Evolutionary conservation across 2,888 invertebrate genomes (phyloP).

Genomic region (Pseudococcus viburni): DNA sequence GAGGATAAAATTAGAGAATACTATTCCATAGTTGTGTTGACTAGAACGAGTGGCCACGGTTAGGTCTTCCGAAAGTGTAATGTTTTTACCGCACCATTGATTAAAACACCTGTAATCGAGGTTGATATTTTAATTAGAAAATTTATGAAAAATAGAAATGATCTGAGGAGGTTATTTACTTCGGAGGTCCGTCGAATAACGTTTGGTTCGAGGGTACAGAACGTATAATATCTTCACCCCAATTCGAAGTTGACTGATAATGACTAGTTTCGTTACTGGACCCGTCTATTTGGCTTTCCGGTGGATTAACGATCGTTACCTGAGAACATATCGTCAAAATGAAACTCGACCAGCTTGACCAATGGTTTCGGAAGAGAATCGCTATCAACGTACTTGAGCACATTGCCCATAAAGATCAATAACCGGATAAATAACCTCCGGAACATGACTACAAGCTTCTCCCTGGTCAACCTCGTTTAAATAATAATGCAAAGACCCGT

Average conservation of each 20-base stretch:
- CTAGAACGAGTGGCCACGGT: conserved; percentile 77
- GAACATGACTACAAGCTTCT: conserved; percentile 84
- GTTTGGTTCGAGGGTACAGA: conserved; percentile 41
- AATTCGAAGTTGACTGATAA: conserved; percentile 62
- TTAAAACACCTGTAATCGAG: conserved; percentile 40
- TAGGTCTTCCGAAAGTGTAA: conserved; percentile 79
- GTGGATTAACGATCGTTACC: conserved; percentile 69
- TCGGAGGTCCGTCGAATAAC: conserved; percentile 37
- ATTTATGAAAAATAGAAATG: not conserved
- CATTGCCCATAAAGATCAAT: conserved; percentile 95
- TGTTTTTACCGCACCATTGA: conserved; percentile 76
- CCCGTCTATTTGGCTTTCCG: conserved; percentile 66
- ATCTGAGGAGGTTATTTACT: not conserved
- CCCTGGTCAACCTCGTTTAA: conserved; percentile 91
- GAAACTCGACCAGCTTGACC: not conserved
- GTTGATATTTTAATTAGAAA: not conserved
- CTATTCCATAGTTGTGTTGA: conserved; percentile 76
- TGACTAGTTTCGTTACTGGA: conserved; percentile 68
- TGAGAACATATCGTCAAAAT: conserved; percentile 52
- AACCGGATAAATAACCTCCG: conserved; percentile 90
- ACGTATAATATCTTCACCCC: conserved; percentile 56
- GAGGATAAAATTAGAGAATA: conserved; percentile 82
- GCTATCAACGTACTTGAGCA: conserved; percentile 79
- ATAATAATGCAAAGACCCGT: conserved; percentile 88
- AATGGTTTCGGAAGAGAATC: not conserved